Percentiles rank a stretch among this genome's conserved stretches.
phyloP scores from a whole-genome alignment of 2,797 vertebrate species.

The Hozukius guyotensis region DNA sequence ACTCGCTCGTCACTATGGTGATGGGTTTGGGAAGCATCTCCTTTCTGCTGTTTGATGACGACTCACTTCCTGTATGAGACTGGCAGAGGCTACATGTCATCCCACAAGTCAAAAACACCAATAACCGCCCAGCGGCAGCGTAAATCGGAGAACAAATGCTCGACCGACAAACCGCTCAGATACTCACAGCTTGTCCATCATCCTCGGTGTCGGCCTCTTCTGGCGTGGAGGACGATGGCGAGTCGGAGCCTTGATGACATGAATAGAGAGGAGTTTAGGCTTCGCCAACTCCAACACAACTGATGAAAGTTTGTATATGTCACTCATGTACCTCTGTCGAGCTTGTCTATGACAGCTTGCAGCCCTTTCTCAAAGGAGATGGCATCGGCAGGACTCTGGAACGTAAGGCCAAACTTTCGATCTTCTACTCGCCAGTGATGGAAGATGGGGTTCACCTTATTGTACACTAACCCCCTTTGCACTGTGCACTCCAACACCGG shows the following conservation, averaged over 20 bases:
- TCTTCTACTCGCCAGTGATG: constrained; percentile 95
- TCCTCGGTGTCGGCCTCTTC: constrained; percentile 86
- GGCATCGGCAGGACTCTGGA: constrained; percentile 93
- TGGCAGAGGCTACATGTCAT: constrained; percentile 80
- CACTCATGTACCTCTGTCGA: constrained; percentile 85
- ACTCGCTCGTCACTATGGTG: constrained; percentile 90
- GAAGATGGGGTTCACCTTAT: constrained; percentile 96
- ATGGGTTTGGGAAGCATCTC: constrained; percentile 89
- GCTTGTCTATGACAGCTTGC: constrained; percentile 87
- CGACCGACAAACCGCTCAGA: background rate
- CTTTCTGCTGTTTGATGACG: constrained; percentile 92
- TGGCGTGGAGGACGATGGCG: constrained; percentile 84
- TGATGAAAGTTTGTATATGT: background rate
- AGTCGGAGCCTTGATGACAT: constrained; percentile 79
- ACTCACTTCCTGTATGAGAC: constrained; percentile 93
- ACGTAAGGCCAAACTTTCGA: constrained; percentile 92
- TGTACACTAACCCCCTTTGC: constrained; percentile 91
- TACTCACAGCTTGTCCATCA: constrained; percentile 86
- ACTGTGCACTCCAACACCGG: constrained; percentile 91
- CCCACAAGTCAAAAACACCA: constrained; percentile 40
- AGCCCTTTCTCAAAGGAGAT: constrained; percentile 91
- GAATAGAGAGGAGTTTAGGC: constrained; percentile 28
- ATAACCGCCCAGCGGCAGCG: background rate
- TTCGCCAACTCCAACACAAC: background rate
- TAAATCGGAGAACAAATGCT: background rate